Base-by-base conservation (phyloP, 2,113 vertebrate species). In the Vombatus ursinus region DNA sequence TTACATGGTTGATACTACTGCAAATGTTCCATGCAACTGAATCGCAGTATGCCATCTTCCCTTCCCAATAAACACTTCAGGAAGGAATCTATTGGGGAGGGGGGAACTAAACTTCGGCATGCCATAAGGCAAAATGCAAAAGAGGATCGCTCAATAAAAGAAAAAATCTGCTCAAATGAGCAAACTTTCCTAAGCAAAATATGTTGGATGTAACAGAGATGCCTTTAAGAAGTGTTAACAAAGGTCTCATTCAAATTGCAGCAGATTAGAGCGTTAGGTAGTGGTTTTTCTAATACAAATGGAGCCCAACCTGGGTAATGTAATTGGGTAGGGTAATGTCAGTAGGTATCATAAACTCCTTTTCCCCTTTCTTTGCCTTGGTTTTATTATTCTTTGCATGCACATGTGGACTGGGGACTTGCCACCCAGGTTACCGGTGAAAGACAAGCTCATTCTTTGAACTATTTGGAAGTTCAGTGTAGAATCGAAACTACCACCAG, bases 91-190 rank as follows among this genome's bases (percentile, higher is more conserved):
- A n/a, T 95, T 95, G 92, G 90, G 95, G 93, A 44, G 7, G 2
- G 5, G 7, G 6, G 37, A 68, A 49, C 48, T 0, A 77, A 77
- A 37, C 68, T 37, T 96, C 93, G 93, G 16, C 61, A 89, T 31
- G 96, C 93, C 92, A 25, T 94, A 94, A 96, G 93, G 50, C 92
- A 53, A 90, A 95, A 61, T 89, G 48, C 92, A 96, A 2, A 90
- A 91, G 94, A 84, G 53, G 96, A 93, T 95, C 89, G 52, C 94
- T 61, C 84, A 97, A 95, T 96, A 96, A 97, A 96, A 93, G 52
- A 93, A n/a, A 94, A 96, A 51, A 25, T 90, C 53, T 96, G 92
- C 53, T 96, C 31, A 84, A n/a, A n/a, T 92, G 93, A 96, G 95
- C 95, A 94, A 48, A 26, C 49, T 96, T 96, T 92, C 91, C 50